Base-by-base conservation (phyloP, 2,888 invertebrate genomes). In the Oithona nana region DNA sequence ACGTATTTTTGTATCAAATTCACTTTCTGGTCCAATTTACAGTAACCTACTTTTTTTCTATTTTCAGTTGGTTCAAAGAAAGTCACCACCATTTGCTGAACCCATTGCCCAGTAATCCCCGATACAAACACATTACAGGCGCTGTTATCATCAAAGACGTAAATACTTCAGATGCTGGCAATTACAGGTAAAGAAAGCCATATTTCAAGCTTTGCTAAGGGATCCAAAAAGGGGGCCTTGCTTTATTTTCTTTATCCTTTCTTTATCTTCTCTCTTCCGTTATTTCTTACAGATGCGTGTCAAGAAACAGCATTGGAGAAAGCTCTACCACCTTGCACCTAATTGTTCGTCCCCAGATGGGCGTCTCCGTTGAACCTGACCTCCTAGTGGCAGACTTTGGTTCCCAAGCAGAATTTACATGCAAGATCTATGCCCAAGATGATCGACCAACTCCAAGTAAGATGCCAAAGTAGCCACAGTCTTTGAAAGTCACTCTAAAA, bases 41-140 rank as follows among this genome's bases (percentile, higher is more conserved):
- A n/a, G n/a, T n/a, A n/a, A n/a, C 50, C 2, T 2, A 2, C 22
- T 49, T 8, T 28, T 56, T 22, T 22, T 20, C 3, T 54, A 4
- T 13, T 31, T 31, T 39, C 57, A 57, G 57, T 39, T 57, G 57
- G 57, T 57, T 57, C 57, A 29, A 57, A 57, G 57, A 57, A 4
- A 30, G 22, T 26, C 57, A 57, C 31, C 57, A 57, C 26, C 54
- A 54, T 54, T 39, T 57, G 22, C 30, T 57, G 31, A 20, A 57
- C 29, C 57, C 57, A 24, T 26, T 57, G n/a, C 57, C 57, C 3
- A 31, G 20, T 20, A 31, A 39, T 20, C 30, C 57, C 6, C 29
- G 39, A 3, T 57, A 24, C 30, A 20, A 57, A 31, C 30, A 31
- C 30, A n/a, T 57, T 2, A 31, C 30, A 1, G 39, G 57, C 1